Conservation (phyloP, 2,113 vertebrate genomes). For the Capricornis sumatraensis region DNA sequence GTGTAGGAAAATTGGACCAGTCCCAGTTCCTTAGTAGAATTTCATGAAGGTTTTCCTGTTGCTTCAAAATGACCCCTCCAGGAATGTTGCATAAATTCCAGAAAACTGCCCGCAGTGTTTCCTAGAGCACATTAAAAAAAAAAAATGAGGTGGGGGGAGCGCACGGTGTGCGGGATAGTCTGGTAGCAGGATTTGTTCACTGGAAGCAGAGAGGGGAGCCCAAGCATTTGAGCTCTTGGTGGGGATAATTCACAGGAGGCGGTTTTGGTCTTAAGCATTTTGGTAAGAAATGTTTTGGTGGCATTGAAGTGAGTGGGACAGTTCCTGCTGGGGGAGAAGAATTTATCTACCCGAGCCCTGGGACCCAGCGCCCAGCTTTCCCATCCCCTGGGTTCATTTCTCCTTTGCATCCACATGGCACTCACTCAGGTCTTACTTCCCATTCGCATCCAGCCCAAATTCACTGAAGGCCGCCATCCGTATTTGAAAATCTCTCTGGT, state of each 20-base stretch:
- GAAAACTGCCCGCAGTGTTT: slow-evolving; percentile 46
- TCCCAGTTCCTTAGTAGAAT: slow-evolving; percentile 72
- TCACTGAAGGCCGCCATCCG: not conserved
- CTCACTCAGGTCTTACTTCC: not conserved
- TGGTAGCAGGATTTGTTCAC: not conserved
- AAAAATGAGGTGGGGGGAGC: not conserved
- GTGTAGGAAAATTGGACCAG: slow-evolving; percentile 64
- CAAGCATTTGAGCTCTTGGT: not conserved
- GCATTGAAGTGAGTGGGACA: not conserved
- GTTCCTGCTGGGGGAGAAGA: too few relatives aligned
- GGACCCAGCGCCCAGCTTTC: not conserved
- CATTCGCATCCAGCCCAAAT: not conserved
- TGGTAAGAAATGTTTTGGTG: not conserved
- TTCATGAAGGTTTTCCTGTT: slow-evolving; percentile 61
- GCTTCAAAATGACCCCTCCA: slow-evolving; percentile 57
- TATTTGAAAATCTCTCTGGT: not conserved
- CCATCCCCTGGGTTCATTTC: too few relatives aligned
- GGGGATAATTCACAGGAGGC: not conserved
- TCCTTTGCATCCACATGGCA: not conserved
- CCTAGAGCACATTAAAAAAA: slow-evolving; percentile 35
- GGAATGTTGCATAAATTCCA: slow-evolving; percentile 66
- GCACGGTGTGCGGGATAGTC: slow-evolving; percentile 20
- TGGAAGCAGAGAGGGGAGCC: not conserved
- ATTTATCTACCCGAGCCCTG: not conserved
- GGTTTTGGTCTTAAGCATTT: not conserved